Percentiles rank a stretch among this genome's conserved stretches.
phyloP scores from a whole-genome alignment of 2,113 vertebrate genomes.

The Corythoichthys intestinalis region DNA sequence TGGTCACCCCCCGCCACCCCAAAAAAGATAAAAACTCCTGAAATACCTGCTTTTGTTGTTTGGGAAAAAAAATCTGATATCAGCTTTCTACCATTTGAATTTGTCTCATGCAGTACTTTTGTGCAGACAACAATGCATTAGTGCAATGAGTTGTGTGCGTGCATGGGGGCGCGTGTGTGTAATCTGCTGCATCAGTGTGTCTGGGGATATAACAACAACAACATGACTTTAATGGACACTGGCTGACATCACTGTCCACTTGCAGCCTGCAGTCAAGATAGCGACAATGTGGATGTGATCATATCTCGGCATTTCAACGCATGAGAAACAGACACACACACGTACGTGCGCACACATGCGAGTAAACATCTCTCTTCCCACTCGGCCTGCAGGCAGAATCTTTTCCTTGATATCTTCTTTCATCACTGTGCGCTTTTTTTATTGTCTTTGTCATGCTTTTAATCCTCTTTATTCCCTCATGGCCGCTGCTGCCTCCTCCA shows the following conservation, averaged over 20 bases:
- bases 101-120: not conserved
- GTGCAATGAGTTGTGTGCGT: not conserved
- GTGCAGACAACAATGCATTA: not conserved
- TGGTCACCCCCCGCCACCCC: too few species aligned
- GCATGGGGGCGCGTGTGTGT: not conserved
- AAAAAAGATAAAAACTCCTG: too few species aligned
- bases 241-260: not conserved
- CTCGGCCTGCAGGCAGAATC: conserved; percentile 17
- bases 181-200: not conserved
- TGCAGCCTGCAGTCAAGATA: conserved; percentile 18
- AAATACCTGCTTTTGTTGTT: too few species aligned
- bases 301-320: conserved; percentile 24
- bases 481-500: not conserved
- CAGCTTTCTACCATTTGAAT: not conserved
- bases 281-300: conserved; percentile 30
- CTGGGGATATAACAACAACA: not conserved
- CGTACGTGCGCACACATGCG: conserved; percentile 9
- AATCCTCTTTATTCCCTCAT: conserved; percentile 39
- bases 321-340: conserved; percentile 16
- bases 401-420: conserved; percentile 22
- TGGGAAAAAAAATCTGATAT: not conserved
- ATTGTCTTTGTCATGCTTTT: conserved; percentile 40
- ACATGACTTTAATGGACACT: not conserved
- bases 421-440: conserved; percentile 10
- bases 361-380: conserved; percentile 7